Evolutionary conservation across 2,113 vertebrate species (phyloP), one percentile per base, ranked within the genome.

Genomic region (Bubo bubo): DNA sequence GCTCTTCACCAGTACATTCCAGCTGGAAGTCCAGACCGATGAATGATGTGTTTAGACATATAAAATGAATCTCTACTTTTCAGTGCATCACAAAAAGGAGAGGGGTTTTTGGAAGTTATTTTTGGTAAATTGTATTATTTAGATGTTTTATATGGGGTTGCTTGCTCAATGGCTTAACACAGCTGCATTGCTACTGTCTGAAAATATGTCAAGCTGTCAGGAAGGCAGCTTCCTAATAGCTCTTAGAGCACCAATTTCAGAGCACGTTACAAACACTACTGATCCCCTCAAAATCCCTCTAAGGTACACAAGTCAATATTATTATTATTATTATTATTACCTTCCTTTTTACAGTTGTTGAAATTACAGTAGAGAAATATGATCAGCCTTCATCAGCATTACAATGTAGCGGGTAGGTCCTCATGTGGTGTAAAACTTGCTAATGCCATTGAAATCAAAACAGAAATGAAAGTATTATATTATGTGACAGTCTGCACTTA

Each of bases 191-290:
- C 70, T 88, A 16, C 68, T 79, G 14, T 80, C 86, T 95, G 93
- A 89, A 94, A 97, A 93, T 60, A 84, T 1, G 10, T 82, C 72
- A 94, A 80, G 52, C 72, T 80, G 41, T 95, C 94, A 95, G 82
- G 32, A 95, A 93, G 35, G 50, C 27, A 82, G 58, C 28, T 94
- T 91, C 63, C 55, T 79, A 94, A 88, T 14, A 85, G n/a, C 45
- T 53, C 62, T 76, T 86, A 66, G 14, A 95, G 41, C n/a, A 94
- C 67, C 30, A 71, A 6, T 91, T 93, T 79, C 80, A 90, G 63
- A 93, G 64, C 26, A 88, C 71, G 75, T 80, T 84, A 63, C 59
- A 68, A 91, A 86, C 12, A 30, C 34, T 86, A 49, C 59, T 67
- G 79, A 93, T 92, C 28, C 56, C 32, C 74, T 79, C 47, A 83